These are phyloP conservation scores for Darevskia nairensis DNA, from an alignment of 2,797 vertebrate genomes.

Conservation along the genomic window DNA sequence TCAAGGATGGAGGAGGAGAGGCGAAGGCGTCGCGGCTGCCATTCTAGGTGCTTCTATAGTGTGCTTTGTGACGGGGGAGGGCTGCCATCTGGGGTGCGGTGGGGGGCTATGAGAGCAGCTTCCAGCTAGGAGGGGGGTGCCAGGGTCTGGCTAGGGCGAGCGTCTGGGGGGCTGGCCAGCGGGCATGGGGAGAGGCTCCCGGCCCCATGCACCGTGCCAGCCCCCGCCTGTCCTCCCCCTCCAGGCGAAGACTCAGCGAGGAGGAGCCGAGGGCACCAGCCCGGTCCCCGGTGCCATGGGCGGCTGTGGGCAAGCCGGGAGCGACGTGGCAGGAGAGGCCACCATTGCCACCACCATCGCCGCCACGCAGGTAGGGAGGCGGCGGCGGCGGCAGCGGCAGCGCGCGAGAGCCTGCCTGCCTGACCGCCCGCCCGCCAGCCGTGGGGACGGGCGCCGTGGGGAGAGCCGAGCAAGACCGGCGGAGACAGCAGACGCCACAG, in stretches of 20 bases:
- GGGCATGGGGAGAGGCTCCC: accelerated
- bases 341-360: not conserved
- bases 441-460: not conserved
- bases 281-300: not conserved
- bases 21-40: not conserved
- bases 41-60: not conserved
- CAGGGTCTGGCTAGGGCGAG: not conserved
- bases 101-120: too few relatives aligned
- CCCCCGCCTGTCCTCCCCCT: not conserved
- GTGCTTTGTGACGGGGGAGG: not conserved
- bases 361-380: not conserved
- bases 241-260: not conserved
- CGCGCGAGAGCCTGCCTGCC: not conserved
- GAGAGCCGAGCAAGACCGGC: not conserved
- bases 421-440: too few relatives aligned
- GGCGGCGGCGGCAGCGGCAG: not conserved
- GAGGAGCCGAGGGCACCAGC: not conserved
- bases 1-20: not conserved
- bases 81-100: not conserved
- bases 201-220: not conserved
- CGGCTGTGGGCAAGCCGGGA: not conserved
- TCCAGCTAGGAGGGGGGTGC: not conserved
- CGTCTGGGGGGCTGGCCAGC: too few relatives aligned
- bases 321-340: not conserved
- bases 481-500: not conserved